These are phyloP conservation scores for Heterotis niloticus DNA, from an alignment of 2,113 vertebrate genomes.

Conservation along the genomic window DNA sequence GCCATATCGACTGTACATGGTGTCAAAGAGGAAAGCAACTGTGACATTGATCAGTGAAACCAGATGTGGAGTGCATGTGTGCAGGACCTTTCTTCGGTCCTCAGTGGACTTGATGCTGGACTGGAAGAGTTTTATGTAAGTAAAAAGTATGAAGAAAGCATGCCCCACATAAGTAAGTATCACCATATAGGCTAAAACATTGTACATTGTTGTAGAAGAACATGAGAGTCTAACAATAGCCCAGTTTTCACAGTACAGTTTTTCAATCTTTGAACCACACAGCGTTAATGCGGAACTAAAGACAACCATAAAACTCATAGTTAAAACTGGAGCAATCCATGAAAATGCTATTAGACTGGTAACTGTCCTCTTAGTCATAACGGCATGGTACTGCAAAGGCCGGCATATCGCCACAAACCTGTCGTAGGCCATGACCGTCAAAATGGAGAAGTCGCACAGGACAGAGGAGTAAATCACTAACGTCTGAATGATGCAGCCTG, in stretches of 20 bases:
- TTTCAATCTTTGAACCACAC: conserved; percentile 18
- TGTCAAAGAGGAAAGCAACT: neutral
- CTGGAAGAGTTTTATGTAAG: neutral
- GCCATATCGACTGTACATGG: neutral
- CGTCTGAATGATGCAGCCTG: conserved; percentile 53
- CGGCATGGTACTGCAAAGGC: too few relatives aligned
- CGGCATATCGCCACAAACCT: too few relatives aligned
- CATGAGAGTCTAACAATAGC: neutral
- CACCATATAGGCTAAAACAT: neutral
- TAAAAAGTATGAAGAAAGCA: neutral
- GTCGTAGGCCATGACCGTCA: too few relatives aligned
- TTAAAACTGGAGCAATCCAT: conserved; percentile 16
- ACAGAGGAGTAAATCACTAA: conserved; percentile 51
- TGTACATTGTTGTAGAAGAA: neutral
- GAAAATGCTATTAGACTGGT: neutral
- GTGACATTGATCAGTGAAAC: conserved; percentile 13
- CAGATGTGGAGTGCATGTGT: conserved; percentile 11
- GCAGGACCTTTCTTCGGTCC: neutral
- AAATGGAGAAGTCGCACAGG: too few relatives aligned
- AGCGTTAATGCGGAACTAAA: neutral
- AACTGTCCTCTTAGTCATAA: neutral
- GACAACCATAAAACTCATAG: neutral
- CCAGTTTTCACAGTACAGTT: conserved; percentile 31
- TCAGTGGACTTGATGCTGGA: neutral
- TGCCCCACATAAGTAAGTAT: neutral